Base-by-base conservation (phyloP, 2,797 vertebrate species). In the Labroides dimidiatus region DNA sequence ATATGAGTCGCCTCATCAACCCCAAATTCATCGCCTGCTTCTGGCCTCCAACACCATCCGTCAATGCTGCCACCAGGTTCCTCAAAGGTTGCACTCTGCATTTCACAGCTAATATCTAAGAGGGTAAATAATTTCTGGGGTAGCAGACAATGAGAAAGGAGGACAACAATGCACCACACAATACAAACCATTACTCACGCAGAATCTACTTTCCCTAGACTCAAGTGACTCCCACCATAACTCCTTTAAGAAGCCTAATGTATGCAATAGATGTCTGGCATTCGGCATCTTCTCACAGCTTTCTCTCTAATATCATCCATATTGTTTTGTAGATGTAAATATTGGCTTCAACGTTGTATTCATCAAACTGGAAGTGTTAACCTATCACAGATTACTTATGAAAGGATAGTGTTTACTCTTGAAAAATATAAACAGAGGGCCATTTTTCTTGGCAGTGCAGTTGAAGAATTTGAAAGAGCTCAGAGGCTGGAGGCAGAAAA, bases 1-100 rank as follows among this genome's bases (percentile, higher is more conserved):
- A 93, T 95, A 93, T 93, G 92, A 94, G 88, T 90, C 92, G 92
- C 90, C 91, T 94, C 93, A 94, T 95, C 93, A 94, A 93, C 91
- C 91, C 91, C 89, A 82, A 93, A 93, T 92, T 91, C 90, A 89
- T 90, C 87, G 91, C 82, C 84, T 83, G 89, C 89, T 89, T 80
- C 82, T 76, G 76, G 82, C 81, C 84, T 78, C 76, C 84, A 57
- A 87, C 78, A 44, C 90, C 88, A 94, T 93, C 87, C 75, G 87
- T 94, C 93, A 93, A 71, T 58, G 86, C 80, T 20, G 81, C 82
- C 63, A 59, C 58, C 82, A 58, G 58, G 48, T 85, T 84, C 80
- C 85, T 90, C 88, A 87, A 86, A 88, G 91, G 84, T 84, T 90
- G 86, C 87, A 68, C 69, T 74, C 69, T 75, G 64, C 81, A 81